Conservation (phyloP, 1,140 invertebrate genomes). For the Pseudoatta argentina region DNA sequence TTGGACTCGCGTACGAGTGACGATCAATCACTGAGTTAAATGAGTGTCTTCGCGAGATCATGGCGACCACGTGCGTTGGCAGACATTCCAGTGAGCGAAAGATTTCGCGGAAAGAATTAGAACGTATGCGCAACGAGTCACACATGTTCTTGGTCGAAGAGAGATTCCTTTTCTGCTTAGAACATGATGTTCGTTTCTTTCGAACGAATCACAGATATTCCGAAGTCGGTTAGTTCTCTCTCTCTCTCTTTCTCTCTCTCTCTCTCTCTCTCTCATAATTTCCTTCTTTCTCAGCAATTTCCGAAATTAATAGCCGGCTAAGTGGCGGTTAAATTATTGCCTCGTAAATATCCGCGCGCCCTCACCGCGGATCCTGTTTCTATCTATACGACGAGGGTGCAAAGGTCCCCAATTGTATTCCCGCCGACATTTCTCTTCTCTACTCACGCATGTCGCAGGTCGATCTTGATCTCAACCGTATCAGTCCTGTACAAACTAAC, state of each 20-base stretch:
- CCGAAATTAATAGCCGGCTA: slow-evolving; percentile 84
- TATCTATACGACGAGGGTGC: slow-evolving; percentile 71
- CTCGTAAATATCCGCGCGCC: slow-evolving; percentile 83
- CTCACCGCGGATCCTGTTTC: slow-evolving; percentile 72
- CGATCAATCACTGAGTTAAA: slow-evolving; percentile 42
- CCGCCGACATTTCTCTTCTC: slow-evolving; percentile 50
- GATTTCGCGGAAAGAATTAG: slow-evolving; percentile 49
- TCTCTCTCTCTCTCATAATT: slow-evolving; percentile 73
- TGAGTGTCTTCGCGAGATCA: slow-evolving; percentile 12
- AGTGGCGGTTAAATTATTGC: slow-evolving; percentile 85
- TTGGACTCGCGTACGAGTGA: background rate
- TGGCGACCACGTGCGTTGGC: slow-evolving; percentile 21
- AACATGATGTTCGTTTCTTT: slow-evolving; percentile 30
- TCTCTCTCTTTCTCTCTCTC: slow-evolving; percentile 41
- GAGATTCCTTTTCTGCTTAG: slow-evolving; percentile 28
- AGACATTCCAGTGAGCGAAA: slow-evolving; percentile 13
- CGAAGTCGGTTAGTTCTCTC: slow-evolving; percentile 20
- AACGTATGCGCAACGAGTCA: slow-evolving; percentile 39
- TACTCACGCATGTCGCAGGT: slow-evolving; percentile 36
- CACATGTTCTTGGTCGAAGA: slow-evolving; percentile 21
- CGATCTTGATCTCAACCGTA: slow-evolving; percentile 36
- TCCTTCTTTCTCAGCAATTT: slow-evolving; percentile 83
- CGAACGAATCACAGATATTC: slow-evolving; percentile 39
- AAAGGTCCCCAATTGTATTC: slow-evolving; percentile 71
- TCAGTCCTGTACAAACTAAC: slow-evolving; percentile 25